These are phyloP conservation scores for Piprites chloris DNA, from an alignment of 2,113 vertebrate genomes.

Conservation along the genomic window DNA sequence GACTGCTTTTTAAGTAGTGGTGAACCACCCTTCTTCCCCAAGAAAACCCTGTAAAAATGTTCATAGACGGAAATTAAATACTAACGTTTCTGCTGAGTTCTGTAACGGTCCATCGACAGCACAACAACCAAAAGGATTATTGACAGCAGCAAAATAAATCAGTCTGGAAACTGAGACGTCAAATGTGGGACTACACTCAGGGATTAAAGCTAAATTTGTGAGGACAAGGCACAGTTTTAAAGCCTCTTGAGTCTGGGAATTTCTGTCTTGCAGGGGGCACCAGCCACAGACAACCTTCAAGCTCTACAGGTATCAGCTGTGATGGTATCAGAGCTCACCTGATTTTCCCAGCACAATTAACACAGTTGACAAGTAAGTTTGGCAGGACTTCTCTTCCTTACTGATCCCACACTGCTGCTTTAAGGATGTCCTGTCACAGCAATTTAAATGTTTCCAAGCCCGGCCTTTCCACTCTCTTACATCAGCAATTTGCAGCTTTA, in stretches of 20 bases:
- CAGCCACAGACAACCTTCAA: background rate
- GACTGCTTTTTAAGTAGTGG: background rate
- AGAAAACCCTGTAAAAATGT: background rate
- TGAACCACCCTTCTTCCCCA: background rate
- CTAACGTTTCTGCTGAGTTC: background rate
- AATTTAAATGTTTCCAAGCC: background rate
- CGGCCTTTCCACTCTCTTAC: background rate
- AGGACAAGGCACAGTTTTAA: background rate
- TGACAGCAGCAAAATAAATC: background rate
- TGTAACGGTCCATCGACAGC: background rate
- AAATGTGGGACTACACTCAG: fast-evolving
- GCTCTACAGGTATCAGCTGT: fast-evolving
- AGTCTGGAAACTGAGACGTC: background rate
- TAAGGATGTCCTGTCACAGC: background rate
- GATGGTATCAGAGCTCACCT: fast-evolving
- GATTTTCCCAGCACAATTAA: background rate
- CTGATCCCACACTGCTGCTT: background rate
- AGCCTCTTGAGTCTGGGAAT: background rate
- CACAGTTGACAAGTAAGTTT: background rate
- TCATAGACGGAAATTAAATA: background rate
- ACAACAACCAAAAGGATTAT: background rate
- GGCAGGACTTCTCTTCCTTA: background rate
- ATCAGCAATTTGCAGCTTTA: background rate
- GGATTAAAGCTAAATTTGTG: background rate
- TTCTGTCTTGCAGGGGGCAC: background rate